Percentiles rank a stretch among this genome's conserved stretches.
These are phyloP conservation scores for Griposia aprilina DNA, from an alignment of 2,888 invertebrate species.

Conservation along the genomic window DNA sequence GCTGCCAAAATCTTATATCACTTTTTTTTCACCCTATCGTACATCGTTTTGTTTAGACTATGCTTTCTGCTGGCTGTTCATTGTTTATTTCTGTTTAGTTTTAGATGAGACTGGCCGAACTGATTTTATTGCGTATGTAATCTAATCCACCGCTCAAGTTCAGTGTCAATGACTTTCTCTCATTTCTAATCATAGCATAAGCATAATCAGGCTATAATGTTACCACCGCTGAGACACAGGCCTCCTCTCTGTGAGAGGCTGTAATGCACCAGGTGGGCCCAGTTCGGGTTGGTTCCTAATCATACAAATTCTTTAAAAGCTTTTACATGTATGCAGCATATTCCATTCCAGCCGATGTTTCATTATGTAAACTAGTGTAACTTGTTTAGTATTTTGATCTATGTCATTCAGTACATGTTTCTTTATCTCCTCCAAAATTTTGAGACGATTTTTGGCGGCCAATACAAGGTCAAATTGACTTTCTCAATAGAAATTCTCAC, in stretches of 20 bases:
- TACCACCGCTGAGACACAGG: background rate
- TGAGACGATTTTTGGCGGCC: slow-evolving; percentile 2
- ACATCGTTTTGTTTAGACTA: slow-evolving; percentile 33
- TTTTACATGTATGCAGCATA: slow-evolving; percentile 5
- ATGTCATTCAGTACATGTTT: background rate
- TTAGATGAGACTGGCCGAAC: slow-evolving; percentile 12
- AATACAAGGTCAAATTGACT: slow-evolving; percentile 42
- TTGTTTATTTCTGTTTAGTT: slow-evolving; percentile 35
- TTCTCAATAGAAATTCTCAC: slow-evolving; percentile 39
- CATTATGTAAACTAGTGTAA: background rate
- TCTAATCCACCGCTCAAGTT: slow-evolving; percentile 33
- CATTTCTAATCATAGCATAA: slow-evolving; percentile 11
- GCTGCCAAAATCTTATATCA: slow-evolving; percentile 71
- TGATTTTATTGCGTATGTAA: slow-evolving; percentile 32
- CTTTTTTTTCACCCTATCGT: slow-evolving; percentile 35
- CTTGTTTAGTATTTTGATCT: slow-evolving; percentile 1
- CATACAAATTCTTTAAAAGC: background rate
- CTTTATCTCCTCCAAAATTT: slow-evolving; percentile 13
- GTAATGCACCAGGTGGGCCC: background rate
- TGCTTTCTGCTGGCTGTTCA: slow-evolving; percentile 17
- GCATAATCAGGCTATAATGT: background rate
- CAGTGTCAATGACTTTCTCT: slow-evolving; percentile 58
- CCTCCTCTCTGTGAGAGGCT: background rate
- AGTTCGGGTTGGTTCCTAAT: background rate
- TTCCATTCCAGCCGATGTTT: slow-evolving; percentile 6